These are phyloP conservation scores for Ectemnius continuus DNA, from an alignment of 2,888 invertebrate species.

Conservation along the genomic window DNA sequence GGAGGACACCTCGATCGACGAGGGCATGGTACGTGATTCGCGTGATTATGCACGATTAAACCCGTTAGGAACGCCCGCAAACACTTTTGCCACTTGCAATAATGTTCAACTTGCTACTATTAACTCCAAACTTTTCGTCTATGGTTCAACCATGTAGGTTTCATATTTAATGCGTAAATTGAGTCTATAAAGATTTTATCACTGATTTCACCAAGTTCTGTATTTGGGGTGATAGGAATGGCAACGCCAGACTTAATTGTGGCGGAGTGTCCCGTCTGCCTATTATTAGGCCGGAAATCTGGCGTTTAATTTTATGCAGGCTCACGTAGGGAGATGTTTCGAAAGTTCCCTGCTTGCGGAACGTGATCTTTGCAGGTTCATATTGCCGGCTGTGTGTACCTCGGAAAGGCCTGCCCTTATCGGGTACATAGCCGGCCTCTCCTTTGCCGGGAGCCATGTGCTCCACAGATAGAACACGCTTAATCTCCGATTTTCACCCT, in stretches of 20 bases:
- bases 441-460: constrained; percentile 35
- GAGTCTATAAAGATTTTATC: too few species aligned
- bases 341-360: constrained; percentile 28
- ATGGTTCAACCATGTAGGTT: too few species aligned
- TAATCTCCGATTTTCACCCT: constrained; percentile 41
- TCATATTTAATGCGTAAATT: too few species aligned
- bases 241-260: constrained; percentile 8
- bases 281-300: constrained; percentile 35
- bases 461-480: constrained; percentile 30
- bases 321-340: constrained; percentile 30
- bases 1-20: constrained; percentile 73
- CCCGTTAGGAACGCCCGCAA: too few species aligned
- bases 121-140: too few species aligned
- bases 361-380: constrained; percentile 34
- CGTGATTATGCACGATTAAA: constrained; percentile 11
- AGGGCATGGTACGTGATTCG: constrained; percentile 74
- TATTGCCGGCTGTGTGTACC: constrained; percentile 14
- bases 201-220: too few species aligned
- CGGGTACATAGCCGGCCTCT: constrained; percentile 22
- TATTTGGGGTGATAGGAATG: background rate
- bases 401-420: constrained; percentile 23
- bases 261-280: constrained; percentile 9
- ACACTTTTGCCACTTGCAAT: too few species aligned
- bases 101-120: too few species aligned
- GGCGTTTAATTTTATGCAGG: constrained; percentile 38